These are phyloP conservation scores for Brachionus rubens DNA, from an alignment of 1,140 invertebrate species.

Conservation along the genomic window DNA sequence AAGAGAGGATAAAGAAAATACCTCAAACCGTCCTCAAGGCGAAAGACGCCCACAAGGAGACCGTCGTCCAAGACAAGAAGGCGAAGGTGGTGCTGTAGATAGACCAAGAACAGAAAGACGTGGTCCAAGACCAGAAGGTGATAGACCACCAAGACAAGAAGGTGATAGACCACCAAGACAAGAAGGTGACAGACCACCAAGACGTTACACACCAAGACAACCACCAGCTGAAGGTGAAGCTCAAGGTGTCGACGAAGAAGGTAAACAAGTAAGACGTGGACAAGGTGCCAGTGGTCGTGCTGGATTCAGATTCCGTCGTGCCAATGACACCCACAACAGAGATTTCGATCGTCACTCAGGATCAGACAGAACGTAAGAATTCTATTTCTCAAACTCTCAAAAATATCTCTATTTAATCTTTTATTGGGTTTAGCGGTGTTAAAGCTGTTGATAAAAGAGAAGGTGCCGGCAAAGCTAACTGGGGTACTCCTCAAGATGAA, in stretches of 20 bases:
- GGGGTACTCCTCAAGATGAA: conserved; percentile 45
- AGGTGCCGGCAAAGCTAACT: conserved; percentile 43
- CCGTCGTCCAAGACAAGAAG: conserved; percentile 10
- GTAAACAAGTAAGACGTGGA: background rate
- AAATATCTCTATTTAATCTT: background rate
- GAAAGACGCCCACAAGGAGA: background rate
- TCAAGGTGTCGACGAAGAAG: background rate
- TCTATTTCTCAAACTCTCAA: background rate
- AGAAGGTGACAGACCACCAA: conserved; percentile 10
- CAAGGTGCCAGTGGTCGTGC: background rate
- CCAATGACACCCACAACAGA: background rate
- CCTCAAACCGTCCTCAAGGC: conserved; percentile 20
- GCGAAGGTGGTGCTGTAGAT: background rate
- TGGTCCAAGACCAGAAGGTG: background rate
- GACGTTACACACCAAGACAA: conserved; percentile 25
- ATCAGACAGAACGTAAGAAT: conserved; percentile 20
- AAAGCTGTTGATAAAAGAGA: conserved; percentile 41
- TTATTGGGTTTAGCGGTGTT: conserved; percentile 1
- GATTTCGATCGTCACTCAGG: conserved; percentile 45
- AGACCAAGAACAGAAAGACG: background rate
- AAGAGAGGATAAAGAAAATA: conserved; percentile 34
- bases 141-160: conserved; percentile 24
- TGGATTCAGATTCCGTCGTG: background rate
- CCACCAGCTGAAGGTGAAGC: background rate
- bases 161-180: conserved; percentile 15